These are phyloP conservation scores for Cordilura impudica DNA, from an alignment of 2,888 invertebrate genomes.

Conservation along the genomic window DNA sequence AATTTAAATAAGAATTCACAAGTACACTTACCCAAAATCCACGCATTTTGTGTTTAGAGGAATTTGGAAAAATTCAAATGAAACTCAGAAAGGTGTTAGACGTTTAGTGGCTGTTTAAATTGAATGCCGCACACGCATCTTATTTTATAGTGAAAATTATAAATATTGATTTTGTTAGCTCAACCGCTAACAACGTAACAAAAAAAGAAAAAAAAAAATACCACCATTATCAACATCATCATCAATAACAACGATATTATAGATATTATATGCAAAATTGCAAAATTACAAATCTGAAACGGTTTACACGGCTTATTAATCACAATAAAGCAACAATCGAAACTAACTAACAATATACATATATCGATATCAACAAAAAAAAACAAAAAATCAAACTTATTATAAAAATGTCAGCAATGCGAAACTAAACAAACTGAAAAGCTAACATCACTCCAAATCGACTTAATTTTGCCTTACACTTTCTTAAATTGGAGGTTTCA, in stretches of 20 bases:
- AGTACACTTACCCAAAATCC: constrained; percentile 48
- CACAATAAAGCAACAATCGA: not conserved
- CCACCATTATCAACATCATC: not conserved
- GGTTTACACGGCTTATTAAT: constrained; percentile 36
- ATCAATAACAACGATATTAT: not conserved
- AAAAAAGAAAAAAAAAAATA: not conserved
- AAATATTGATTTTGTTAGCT: not conserved
- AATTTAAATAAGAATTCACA: not conserved
- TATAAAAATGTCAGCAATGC: not conserved
- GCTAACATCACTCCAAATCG: too few species aligned
- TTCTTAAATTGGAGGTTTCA: too few species aligned
- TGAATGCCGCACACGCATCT: not conserved
- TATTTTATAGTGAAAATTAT: constrained; percentile 42
- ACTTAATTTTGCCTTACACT: too few species aligned
- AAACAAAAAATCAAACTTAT: not conserved
- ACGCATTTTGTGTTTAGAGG: constrained; percentile 42
- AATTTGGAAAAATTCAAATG: constrained; percentile 27
- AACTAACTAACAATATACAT: not conserved
- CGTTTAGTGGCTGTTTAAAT: constrained; percentile 42
- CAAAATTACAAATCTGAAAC: constrained; percentile 26
- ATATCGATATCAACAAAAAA: not conserved
- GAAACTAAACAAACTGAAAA: not conserved
- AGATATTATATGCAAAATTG: constrained; percentile 40
- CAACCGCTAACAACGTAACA: not conserved
- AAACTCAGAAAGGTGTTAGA: constrained; percentile 28